These are phyloP conservation scores for Punctoribates punctum DNA, from an alignment of 2,888 invertebrate species.

Conservation along the genomic window DNA sequence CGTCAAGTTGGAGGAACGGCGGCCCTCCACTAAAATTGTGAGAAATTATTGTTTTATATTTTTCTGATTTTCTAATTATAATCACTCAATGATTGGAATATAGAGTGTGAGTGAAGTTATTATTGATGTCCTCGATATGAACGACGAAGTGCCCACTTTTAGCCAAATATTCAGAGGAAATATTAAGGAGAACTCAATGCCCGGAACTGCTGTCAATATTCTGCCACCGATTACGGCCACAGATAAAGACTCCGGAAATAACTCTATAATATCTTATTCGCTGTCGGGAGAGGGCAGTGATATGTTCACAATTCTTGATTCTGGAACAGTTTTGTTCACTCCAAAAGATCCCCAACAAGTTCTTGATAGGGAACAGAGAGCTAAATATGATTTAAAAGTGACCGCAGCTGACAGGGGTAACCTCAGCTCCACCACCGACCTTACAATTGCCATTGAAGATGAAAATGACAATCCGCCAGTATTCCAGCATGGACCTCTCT, in stretches of 20 bases:
- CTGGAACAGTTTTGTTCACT: slow-evolving; percentile 51
- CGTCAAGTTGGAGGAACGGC: slow-evolving; percentile 50
- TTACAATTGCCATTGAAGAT: slow-evolving; percentile 69
- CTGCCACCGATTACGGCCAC: slow-evolving; percentile 60
- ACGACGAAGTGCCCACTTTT: slow-evolving; percentile 50
- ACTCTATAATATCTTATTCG: slow-evolving; percentile 48
- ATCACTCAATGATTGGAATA: neutral
- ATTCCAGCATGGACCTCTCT: slow-evolving; percentile 50
- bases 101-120: slow-evolving; percentile 50
- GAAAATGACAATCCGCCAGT: slow-evolving; percentile 68
- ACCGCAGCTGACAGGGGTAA: slow-evolving; percentile 58
- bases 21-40: slow-evolving; percentile 50
- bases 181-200: slow-evolving; percentile 50
- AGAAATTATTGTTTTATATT: slow-evolving; percentile 26
- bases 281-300: slow-evolving; percentile 48
- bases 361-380: slow-evolving; percentile 47
- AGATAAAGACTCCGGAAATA: slow-evolving; percentile 59
- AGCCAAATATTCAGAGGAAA: slow-evolving; percentile 48
- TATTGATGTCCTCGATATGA: slow-evolving; percentile 50
- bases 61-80: neutral
- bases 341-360: slow-evolving; percentile 46
- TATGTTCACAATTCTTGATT: slow-evolving; percentile 58
- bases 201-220: slow-evolving; percentile 50
- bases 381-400: slow-evolving; percentile 48
- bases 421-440: slow-evolving; percentile 67